Evolutionary conservation across 2,888 invertebrate genomes (phyloP), one percentile per base, ranked within the genome.

Genomic region (Platynereis dumerilii): DNA sequence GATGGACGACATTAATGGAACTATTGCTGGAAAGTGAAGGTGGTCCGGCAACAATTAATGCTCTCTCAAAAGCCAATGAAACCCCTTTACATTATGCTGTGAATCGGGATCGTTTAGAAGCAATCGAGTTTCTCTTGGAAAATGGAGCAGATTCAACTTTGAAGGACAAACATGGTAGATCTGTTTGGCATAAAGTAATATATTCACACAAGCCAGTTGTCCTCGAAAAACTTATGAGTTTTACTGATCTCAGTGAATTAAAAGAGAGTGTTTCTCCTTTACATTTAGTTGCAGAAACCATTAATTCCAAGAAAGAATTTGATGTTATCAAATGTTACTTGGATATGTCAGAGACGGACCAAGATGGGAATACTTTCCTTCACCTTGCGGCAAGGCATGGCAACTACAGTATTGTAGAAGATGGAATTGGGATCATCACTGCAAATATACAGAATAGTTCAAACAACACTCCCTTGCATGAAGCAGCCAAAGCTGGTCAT

Each of bases 391-490:
- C 79, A 0, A 72, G 74, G 60, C 63, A 71, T 20, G 70, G 34
- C 34, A 34, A 34, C 34, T n/a, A 78, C 56, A 71, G 74, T 53
- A 54, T 62, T 12, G 69, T 71, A 1, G 72, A 78, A 2, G 62
- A 70, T 2, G 64, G 65, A 22, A 76, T 74, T 60, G 60, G 64
- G 2, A 48, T 60, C 2, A 58, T 71, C 5, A 64, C 70, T 10
- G 65, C 78, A 17, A 74, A 79, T 69, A 62, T 64, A 3, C 67
- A 70, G 59, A 78, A 78, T 64, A 69, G 69, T 2, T 60, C 71
- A 20, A 78, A 77, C 1, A 74, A 79, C 64, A 80, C 81, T 0
- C 74, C 80, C 0, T 68, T 82, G 15, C 82, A 81, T 59, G 69
- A 78, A 39, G 79, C 81, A 1, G 78, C 78, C 60, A 71, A 72